Percentiles rank a stretch among this genome's conserved stretches.
Evolutionary conservation across 2,797 vertebrate species (phyloP).

Genomic region (Eulemur coronatus): DNA sequence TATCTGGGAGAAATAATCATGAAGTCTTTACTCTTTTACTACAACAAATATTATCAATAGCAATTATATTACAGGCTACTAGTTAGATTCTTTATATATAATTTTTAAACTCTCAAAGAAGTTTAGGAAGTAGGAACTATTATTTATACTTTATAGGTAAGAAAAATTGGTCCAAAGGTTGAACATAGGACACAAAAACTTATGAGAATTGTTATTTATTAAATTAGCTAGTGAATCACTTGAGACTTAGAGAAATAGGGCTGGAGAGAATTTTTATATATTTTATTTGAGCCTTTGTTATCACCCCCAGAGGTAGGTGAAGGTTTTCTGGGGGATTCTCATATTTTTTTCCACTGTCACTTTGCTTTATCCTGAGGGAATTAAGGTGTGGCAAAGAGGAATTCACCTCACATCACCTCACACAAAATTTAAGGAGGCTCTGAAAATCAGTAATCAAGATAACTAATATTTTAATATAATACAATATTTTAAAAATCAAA

Average conservation of each 20-base stretch:
- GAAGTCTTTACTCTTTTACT: background rate
- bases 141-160: background rate
- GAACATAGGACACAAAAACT: background rate
- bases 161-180: background rate
- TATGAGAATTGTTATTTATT: background rate
- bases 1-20: background rate
- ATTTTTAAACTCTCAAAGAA: background rate
- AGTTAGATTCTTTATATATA: background rate
- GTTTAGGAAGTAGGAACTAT: background rate
- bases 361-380: background rate
- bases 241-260: background rate
- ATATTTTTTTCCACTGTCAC: background rate
- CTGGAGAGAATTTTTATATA: background rate
- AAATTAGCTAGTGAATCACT: background rate
- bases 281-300: background rate
- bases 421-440: background rate
- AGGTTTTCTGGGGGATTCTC: background rate
- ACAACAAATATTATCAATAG: background rate
- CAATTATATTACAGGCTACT: background rate
- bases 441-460: background rate
- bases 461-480: background rate
- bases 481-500: background rate
- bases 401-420: background rate
- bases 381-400: background rate
- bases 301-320: background rate